These are phyloP conservation scores for Galbula dea DNA, from an alignment of 2,113 vertebrate genomes.

Conservation along the genomic window DNA sequence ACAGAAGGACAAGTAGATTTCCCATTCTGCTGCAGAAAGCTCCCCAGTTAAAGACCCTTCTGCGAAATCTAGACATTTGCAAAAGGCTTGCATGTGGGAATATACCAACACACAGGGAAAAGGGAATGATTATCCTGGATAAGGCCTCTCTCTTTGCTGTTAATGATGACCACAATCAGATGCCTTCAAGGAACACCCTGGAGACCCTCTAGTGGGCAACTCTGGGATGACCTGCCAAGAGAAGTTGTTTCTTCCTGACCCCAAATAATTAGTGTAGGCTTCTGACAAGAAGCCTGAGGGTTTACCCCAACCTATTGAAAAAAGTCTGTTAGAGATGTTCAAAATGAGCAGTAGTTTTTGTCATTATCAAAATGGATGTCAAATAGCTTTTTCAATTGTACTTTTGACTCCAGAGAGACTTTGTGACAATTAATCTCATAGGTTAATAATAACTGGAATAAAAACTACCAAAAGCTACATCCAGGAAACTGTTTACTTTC, in stretches of 20 bases:
- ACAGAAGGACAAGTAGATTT: not conserved
- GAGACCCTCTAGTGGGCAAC: conserved; percentile 65
- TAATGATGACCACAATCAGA: conserved; percentile 40
- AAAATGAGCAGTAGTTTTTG: not conserved
- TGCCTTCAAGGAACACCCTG: conserved; percentile 47
- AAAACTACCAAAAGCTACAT: not conserved
- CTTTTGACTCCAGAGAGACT: not conserved
- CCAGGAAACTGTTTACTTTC: conserved; percentile 23
- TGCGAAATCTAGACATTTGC: not conserved
- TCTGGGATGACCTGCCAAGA: conserved; percentile 49
- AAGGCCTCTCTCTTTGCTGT: conserved; percentile 39
- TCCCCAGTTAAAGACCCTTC: not conserved
- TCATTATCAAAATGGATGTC: conserved; percentile 40
- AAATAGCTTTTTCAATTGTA: conserved; percentile 13
- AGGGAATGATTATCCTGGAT: conserved; percentile 5
- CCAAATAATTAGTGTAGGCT: conserved; percentile 31
- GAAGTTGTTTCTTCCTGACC: conserved; percentile 40
- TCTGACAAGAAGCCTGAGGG: conserved; percentile 4
- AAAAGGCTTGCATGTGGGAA: not conserved
- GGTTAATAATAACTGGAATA: not conserved
- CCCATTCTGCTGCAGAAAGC: not conserved
- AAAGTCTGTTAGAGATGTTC: not conserved
- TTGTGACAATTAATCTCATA: not conserved
- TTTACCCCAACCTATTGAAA: not conserved
- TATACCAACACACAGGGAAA: not conserved